A percentile compares a stretch with the other conserved stretches of the same genome.
These are phyloP conservation scores for Spilarctia lutea DNA, from an alignment of 2,888 invertebrate species.

Conservation along the genomic window DNA sequence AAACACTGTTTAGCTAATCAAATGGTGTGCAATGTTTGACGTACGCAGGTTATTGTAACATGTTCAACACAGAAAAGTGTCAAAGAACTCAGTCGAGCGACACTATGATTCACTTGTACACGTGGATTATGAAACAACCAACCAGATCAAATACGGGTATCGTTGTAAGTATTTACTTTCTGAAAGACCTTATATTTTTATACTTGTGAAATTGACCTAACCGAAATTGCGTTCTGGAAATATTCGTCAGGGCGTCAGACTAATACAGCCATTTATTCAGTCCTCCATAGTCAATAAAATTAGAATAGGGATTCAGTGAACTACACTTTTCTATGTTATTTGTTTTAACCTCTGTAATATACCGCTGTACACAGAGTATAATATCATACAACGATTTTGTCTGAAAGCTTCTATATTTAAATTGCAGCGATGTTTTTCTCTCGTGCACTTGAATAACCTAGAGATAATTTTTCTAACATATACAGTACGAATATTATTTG, in stretches of 20 bases:
- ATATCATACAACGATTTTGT: not conserved
- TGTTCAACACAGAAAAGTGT: conserved; percentile 46
- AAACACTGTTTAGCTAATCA: conserved; percentile 14
- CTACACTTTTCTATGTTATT: not conserved
- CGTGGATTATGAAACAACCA: conserved; percentile 7
- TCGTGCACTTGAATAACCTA: conserved; percentile 7
- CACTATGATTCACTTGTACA: conserved; percentile 29
- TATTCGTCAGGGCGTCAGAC: not conserved
- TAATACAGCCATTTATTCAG: not conserved
- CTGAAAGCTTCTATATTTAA: conserved; percentile 9
- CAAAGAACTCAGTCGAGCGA: conserved; percentile 39
- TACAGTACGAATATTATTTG: not conserved
- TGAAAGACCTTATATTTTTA: not conserved
- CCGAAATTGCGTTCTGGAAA: not conserved
- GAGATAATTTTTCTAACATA: not conserved
- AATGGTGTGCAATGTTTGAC: conserved; percentile 38
- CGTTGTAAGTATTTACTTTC: not conserved
- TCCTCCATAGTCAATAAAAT: not conserved
- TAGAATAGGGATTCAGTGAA: not conserved
- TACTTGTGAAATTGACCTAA: not conserved
- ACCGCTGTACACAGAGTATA: not conserved
- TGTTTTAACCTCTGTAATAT: not conserved
- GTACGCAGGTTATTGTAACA: conserved; percentile 48
- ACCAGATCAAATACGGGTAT: conserved; percentile 11
- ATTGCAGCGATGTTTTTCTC: not conserved